These are phyloP conservation scores for Notospermus geniculatus DNA, from an alignment of 1,140 invertebrate genomes.

Conservation along the genomic window DNA sequence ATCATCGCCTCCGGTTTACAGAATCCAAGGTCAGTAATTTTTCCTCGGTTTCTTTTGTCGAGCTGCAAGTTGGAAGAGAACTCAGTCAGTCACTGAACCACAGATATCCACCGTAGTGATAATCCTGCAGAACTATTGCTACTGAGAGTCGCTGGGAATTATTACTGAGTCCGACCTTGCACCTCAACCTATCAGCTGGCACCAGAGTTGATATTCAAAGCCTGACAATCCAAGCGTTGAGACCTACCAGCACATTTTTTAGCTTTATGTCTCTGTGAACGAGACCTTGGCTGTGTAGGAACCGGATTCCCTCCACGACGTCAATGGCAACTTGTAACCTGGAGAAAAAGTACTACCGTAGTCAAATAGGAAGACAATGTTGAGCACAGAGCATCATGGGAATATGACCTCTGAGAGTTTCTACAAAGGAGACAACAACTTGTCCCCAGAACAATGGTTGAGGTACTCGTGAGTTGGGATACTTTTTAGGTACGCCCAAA, in stretches of 20 bases:
- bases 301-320: constrained; percentile 69
- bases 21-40: constrained; percentile 86
- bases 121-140: too few relatives aligned
- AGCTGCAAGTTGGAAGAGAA: constrained; percentile 57
- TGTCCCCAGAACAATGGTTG: too few relatives aligned
- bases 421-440: too few relatives aligned
- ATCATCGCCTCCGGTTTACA: constrained; percentile 90
- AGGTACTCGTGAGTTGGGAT: too few relatives aligned
- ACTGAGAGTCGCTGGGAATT: too few relatives aligned
- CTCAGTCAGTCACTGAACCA: constrained; percentile 55
- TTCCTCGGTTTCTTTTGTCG: constrained; percentile 72
- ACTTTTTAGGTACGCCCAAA: too few relatives aligned
- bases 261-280: constrained; percentile 88
- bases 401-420: too few relatives aligned
- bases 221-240: neutral
- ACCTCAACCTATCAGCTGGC: too few relatives aligned
- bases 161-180: too few relatives aligned
- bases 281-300: constrained; percentile 80
- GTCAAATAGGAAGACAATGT: constrained; percentile 1
- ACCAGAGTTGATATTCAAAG: too few relatives aligned
- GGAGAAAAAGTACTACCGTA: constrained; percentile 27
- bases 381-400: too few relatives aligned
- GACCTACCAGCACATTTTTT: constrained; percentile 78
- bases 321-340: constrained; percentile 72
- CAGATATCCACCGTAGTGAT: neutral